Conservation (phyloP, 2,113 vertebrate species). For the Salvelinus namaycush region DNA sequence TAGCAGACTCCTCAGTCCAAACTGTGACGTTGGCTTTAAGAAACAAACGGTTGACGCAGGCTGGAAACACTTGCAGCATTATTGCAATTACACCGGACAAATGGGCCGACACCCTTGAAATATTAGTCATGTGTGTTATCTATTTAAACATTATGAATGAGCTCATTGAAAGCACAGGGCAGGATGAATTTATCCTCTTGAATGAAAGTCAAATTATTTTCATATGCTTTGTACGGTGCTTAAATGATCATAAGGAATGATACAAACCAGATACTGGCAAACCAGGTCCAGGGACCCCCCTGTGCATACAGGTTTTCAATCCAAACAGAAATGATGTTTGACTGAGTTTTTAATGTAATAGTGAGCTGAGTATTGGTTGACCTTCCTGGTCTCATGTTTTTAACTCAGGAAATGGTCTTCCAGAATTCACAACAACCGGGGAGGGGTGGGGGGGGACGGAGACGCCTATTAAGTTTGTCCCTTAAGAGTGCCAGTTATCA, state of each 20-base stretch:
- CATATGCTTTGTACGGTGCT: constrained; percentile 30
- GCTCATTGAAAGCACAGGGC: constrained; percentile 31
- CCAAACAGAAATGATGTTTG: neutral
- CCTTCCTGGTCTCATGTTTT: neutral
- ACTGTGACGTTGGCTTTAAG: neutral
- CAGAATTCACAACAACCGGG: no score
- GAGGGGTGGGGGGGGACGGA: no score
- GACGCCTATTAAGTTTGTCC: no score
- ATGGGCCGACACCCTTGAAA: constrained; percentile 37
- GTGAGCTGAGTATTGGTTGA: neutral
- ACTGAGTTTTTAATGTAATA: neutral
- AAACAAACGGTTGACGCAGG: constrained; percentile 6
- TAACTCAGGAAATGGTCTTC: no score
- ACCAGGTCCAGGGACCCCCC: neutral
- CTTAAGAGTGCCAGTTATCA: no score
- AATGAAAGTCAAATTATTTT: constrained; percentile 44
- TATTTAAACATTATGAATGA: constrained; percentile 40
- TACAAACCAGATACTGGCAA: neutral
- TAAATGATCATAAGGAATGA: constrained; percentile 28
- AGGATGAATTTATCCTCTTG: constrained; percentile 39
- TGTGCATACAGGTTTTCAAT: neutral
- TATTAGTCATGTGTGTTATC: constrained; percentile 41
- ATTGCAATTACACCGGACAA: constrained; percentile 37
- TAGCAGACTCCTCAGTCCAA: no score
- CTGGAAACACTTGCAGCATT: constrained; percentile 32